phyloP scores from a whole-genome alignment of 2,797 vertebrate genomes.

The Heteromormyrus szaboi region DNA sequence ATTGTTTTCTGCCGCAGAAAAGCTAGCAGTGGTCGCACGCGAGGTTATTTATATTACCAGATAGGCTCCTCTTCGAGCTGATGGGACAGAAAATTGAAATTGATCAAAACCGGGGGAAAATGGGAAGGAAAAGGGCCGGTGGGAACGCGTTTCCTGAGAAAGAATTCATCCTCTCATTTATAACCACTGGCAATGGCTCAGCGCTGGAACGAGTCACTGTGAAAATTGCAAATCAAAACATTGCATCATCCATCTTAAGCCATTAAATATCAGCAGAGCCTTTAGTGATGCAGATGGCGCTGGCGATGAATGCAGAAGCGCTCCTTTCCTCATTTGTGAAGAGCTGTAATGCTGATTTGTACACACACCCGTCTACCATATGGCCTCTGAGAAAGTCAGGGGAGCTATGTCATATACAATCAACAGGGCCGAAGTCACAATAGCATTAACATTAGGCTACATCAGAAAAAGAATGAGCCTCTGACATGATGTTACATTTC shows the following conservation, averaged over 20 bases:
- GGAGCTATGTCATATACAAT: not conserved
- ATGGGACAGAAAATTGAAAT: conserved; percentile 28
- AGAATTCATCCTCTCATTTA: conserved; percentile 3
- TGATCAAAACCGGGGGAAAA: conserved; percentile 17
- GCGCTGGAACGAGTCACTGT: not conserved
- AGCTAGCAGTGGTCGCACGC: not conserved
- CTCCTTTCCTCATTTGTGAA: not conserved
- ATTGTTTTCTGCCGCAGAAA: conserved; percentile 7
- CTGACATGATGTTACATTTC: not conserved
- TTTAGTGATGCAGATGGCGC: not conserved
- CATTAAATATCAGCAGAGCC: not conserved
- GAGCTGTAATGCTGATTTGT: not conserved
- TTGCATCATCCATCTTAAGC: conserved; percentile 14
- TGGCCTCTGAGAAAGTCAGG: not conserved
- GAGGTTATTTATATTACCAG: conserved; percentile 18
- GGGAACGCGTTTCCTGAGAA: conserved; percentile 8
- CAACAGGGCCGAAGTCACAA: not conserved
- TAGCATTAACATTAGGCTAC: not conserved
- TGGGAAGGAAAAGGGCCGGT: not conserved
- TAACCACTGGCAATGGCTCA: not conserved
- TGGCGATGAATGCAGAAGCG: not conserved
- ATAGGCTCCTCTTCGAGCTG: not conserved
- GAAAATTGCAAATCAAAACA: conserved; percentile 5
- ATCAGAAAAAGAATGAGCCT: not conserved
- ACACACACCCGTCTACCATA: not conserved